phyloP scores from a whole-genome alignment of 1,140 invertebrate genomes.

The Listronotus bonariensis region DNA sequence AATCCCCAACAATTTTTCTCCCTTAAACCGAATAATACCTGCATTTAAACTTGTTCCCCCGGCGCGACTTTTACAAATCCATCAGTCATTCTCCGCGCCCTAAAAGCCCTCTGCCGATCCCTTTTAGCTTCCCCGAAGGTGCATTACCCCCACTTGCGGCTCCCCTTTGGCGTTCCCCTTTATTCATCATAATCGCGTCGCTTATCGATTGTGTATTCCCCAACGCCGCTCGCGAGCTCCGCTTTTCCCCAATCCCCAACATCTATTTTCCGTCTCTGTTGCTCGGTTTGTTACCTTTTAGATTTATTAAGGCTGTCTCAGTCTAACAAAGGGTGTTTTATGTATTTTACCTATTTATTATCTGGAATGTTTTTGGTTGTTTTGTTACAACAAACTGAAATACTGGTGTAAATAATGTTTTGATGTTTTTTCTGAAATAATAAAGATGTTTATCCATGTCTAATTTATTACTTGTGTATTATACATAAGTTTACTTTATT shows the following conservation, averaged over 20 bases:
- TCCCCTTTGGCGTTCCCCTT: conserved; percentile 19
- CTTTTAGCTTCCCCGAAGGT: conserved; percentile 13
- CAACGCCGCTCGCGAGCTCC: no score
- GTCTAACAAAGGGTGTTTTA: no score
- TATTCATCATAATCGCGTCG: conserved; percentile 33
- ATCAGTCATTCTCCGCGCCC: conserved; percentile 14
- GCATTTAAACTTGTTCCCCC: neutral
- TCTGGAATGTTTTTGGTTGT: no score
- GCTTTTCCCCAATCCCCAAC: conserved; percentile 29
- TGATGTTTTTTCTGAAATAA: no score
- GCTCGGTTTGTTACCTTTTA: conserved; percentile 7
- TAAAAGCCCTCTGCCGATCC: conserved; percentile 3
- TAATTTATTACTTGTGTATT: no score
- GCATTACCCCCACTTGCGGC: conserved; percentile 8
- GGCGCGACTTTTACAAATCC: conserved; percentile 14
- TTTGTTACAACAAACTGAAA: no score
- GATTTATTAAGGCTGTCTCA: no score
- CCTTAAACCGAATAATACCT: neutral
- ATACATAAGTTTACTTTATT: no score
- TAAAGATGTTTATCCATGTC: no score
- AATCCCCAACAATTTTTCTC: no score
- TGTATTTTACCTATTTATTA: no score
- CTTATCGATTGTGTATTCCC: conserved; percentile 34
- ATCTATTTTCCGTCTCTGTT: conserved; percentile 6
- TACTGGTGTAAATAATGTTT: no score